phyloP scores from a whole-genome alignment of 1,140 invertebrate genomes.

The Metaphire vulgaris region DNA sequence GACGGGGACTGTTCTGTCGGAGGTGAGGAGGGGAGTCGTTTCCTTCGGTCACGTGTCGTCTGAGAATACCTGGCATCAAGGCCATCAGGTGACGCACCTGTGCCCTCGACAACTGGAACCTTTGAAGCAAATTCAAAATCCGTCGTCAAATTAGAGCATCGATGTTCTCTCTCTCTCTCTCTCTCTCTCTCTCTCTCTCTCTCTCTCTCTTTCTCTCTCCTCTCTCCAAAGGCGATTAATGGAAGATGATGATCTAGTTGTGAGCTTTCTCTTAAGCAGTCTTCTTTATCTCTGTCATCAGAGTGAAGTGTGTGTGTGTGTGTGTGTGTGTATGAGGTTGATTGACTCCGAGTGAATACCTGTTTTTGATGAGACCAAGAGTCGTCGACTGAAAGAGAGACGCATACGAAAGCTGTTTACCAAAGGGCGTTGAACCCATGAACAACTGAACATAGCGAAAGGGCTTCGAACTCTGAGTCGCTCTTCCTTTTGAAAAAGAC shows the following conservation, averaged over 20 bases:
- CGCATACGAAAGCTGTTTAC: slow-evolving; percentile 16
- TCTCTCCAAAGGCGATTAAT: no score
- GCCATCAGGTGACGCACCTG: neutral
- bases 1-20: neutral
- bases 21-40: neutral
- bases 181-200: no score
- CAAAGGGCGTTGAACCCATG: slow-evolving; percentile 13
- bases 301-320: no score
- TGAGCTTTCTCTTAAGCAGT: no score
- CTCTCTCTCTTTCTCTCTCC: no score
- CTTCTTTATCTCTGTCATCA: no score
- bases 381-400: slow-evolving; percentile 19
- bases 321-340: no score
- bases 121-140: no score
- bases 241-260: no score
- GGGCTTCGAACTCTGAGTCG: neutral
- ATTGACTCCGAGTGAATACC: no score
- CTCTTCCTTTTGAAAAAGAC: neutral
- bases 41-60: neutral
- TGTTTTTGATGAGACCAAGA: slow-evolving; percentile 10
- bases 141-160: no score
- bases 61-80: neutral
- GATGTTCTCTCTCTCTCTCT: no score
- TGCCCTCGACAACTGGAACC: neutral
- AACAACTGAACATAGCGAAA: slow-evolving; percentile 4